A percentile compares a stretch with the other conserved stretches of the same genome.
These are phyloP conservation scores for Rostratula benghalensis DNA, from an alignment of 2,113 vertebrate species.

Conservation along the genomic window DNA sequence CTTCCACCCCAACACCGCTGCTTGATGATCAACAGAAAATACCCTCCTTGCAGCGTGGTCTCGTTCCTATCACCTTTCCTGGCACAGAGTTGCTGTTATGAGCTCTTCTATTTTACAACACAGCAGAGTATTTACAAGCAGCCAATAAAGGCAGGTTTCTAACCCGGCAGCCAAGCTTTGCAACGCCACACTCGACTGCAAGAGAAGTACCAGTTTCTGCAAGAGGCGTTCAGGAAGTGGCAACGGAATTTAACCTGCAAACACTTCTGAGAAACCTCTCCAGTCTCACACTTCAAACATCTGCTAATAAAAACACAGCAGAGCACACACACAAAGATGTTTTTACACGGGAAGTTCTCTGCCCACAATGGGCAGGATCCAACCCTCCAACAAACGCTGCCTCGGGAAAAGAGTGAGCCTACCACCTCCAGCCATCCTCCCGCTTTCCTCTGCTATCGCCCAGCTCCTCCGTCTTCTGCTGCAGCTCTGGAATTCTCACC, in stretches of 20 bases:
- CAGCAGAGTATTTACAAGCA: constrained; percentile 48
- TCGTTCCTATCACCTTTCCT: background rate
- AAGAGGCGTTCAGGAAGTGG: background rate
- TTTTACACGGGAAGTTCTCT: background rate
- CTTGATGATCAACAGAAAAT: background rate
- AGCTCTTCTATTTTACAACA: constrained; percentile 46
- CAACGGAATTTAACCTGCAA: background rate
- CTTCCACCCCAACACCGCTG: background rate
- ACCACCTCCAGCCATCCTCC: background rate
- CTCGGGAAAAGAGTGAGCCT: background rate
- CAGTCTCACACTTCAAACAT: background rate
- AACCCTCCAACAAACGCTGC: background rate
- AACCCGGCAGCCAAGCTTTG: background rate
- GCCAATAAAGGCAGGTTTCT: background rate
- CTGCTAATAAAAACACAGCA: background rate
- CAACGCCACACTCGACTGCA: background rate
- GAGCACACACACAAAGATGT: background rate
- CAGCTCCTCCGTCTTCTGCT: background rate
- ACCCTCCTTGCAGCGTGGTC: background rate
- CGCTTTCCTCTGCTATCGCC: background rate
- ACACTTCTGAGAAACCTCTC: background rate
- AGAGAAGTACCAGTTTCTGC: background rate
- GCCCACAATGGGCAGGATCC: background rate
- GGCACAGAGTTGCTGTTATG: background rate
- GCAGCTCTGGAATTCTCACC: background rate